Base-by-base conservation (phyloP, 2,797 vertebrate species). In the Syngnathus acus region DNA sequence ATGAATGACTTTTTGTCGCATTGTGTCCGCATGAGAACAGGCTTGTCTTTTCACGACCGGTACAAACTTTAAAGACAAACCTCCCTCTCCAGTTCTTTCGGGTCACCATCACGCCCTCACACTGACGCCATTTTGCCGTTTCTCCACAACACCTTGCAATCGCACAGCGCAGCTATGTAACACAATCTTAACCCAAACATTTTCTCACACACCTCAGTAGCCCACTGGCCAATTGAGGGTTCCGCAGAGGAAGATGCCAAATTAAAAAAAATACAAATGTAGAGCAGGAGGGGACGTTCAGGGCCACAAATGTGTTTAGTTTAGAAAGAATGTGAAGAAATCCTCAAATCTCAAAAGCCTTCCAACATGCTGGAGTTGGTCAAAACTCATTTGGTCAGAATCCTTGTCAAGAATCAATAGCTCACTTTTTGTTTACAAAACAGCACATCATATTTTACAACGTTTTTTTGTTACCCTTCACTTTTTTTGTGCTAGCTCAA, bases 111-210 rank as follows among this genome's bases (percentile, higher is more conserved):
- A 45, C 54, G 16, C 55, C 26, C 55, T 62, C 50, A n/a, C 48
- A 68, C 57, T 26, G 26, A 37, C 11, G 5, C 32, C 32, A 53
- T 53, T 65, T 38, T 39, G 48, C 48, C 7, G 9, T 26, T 39
- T 68, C 59, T 66, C 73, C 72, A 86, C 79, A 84, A 83, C 85
- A 80, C 87, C 87, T 86, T 82, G 74, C 77, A 85, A 83, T 87
- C 83, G 84, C 82, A 86, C 84, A 89, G 84, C 80, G 74, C 77
- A 72, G 77, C 84, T 80, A 80, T 86, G 87, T 82, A 88, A 89
- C 72, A 66, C 74, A 72, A 89, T 81, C 85, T 72, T 82, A 83
- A 83, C 72, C 82, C 80, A 86, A 86, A 89, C 82, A 86, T 42
- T 26, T 57, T 54, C 69, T 57, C 66, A 40, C 58, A 68, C 68